Percentiles rank a stretch among this genome's conserved stretches.
phyloP scores from a whole-genome alignment of 2,113 vertebrate genomes.

The Ammospiza caudacuta region DNA sequence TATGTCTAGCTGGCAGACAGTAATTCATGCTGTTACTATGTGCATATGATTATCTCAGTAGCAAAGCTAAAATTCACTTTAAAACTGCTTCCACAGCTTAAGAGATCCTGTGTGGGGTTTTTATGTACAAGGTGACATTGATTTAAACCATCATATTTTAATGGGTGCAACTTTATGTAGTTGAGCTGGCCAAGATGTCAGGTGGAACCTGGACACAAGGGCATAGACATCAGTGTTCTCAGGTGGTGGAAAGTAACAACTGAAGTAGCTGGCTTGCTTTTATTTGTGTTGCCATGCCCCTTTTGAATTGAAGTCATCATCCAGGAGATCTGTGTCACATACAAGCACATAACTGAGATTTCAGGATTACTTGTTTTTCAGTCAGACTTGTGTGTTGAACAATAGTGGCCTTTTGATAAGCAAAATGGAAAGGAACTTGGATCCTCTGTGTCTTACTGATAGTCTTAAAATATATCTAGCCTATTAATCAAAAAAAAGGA shows the following conservation, averaged over 20 bases:
- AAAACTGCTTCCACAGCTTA: not conserved
- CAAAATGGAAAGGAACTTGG: not conserved
- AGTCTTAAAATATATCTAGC: not conserved
- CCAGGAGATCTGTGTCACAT: not conserved
- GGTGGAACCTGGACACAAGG: not conserved
- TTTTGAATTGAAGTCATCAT: not conserved
- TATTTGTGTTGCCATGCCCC: not conserved
- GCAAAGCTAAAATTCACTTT: not conserved
- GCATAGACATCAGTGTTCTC: not conserved
- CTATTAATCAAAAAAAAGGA: fast-evolving
- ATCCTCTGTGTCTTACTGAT: not conserved
- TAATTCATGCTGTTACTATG: not conserved
- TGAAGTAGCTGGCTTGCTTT: not conserved
- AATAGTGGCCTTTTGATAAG: not conserved
- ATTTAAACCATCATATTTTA: not conserved
- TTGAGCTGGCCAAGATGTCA: not conserved
- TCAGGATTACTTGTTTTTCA: not conserved
- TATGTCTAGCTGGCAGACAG: not conserved
- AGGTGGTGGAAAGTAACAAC: not conserved
- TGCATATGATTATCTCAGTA: not conserved
- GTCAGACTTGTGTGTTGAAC: not conserved
- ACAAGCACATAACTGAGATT: not conserved
- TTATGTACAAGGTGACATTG: not conserved
- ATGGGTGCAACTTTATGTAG: not conserved
- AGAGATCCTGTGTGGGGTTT: not conserved